These are phyloP conservation scores for Pseudomyrmex concolor DNA, from an alignment of 1,140 invertebrate species.

Conservation along the genomic window DNA sequence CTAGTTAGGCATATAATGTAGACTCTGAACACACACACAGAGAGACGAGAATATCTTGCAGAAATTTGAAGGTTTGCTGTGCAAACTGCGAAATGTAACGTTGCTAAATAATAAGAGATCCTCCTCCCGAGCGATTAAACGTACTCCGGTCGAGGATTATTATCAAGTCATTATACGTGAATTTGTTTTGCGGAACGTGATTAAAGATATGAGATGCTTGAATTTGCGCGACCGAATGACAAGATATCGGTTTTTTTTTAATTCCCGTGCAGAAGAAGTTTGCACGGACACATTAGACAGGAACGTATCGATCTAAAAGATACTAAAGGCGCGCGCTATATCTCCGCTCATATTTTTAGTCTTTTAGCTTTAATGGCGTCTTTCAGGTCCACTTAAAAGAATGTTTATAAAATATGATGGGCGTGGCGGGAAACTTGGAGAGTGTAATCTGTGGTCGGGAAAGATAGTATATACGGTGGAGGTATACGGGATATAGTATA, in stretches of 20 bases:
- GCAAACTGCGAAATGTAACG: constrained; percentile 9
- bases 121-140: neutral
- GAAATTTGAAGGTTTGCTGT: constrained; percentile 23
- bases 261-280: constrained; percentile 14
- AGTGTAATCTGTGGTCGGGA: neutral
- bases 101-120: constrained; percentile 7
- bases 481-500: neutral
- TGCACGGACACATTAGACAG: neutral
- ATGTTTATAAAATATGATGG: constrained; percentile 69
- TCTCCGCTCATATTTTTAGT: constrained; percentile 10
- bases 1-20: constrained; percentile 36
- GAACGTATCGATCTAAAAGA: constrained; percentile 45
- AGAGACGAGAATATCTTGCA: neutral
- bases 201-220: too few relatives aligned
- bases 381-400: constrained; percentile 66
- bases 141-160: too few relatives aligned
- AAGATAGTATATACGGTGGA: neutral
- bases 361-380: constrained; percentile 67
- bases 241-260: constrained; percentile 13
- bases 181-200: neutral
- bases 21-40: neutral
- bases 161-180: neutral
- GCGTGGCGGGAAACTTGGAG: constrained; percentile 36
- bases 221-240: too few relatives aligned
- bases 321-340: constrained; percentile 38